Evolutionary conservation across 1,140 invertebrate species (phyloP), one percentile per base, ranked within the genome.

Genomic region (Lordiphosa mommai): DNA sequence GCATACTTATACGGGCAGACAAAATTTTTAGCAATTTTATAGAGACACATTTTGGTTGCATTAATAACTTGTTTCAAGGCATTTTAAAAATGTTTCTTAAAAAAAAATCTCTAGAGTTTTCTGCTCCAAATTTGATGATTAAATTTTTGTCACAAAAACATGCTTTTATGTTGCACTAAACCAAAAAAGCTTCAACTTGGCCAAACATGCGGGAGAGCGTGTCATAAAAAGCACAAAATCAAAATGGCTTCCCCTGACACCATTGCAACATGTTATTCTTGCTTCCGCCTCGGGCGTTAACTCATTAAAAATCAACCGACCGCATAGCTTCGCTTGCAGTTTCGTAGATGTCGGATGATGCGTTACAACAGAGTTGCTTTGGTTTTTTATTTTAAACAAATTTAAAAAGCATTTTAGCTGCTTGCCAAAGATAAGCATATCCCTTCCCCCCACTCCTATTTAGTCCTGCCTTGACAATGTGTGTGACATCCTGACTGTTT

Each of bases 401-500:
- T 66, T 49, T 82, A 71, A 63, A 70, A 41, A 60, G 51, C 73
- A 64, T 29, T 70, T 79, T 55, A 79, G 58, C 48, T 58, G 48
- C 57, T 60, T 69, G 52, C 38, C 41, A 48, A 43, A 69, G 66
- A 70, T 70, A 70, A 70, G 66, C 66, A 33, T 27, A 32, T 36
- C 41, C 40, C 33, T 30, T 41, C 14, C 50, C 37, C 38, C 17
- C 20, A 4, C 30, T 58, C 43, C 38, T 30, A 17, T 61, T 30
- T 23, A 16, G 23, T 38, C 7, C 32, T 17, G 16, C 30, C 37
- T 63, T 65, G 64, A 48, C 44, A 43, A 48, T 64, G 52, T 53
- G 66, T 64, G 56, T 61, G 70, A 79, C 79, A 80, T 80, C 77
- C 77, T 77, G 77, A 72, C 77, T 82, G 57, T 77, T 77, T 77